phyloP scores from a whole-genome alignment of 2,113 vertebrate species.

The Erythrocercus mccallii region DNA sequence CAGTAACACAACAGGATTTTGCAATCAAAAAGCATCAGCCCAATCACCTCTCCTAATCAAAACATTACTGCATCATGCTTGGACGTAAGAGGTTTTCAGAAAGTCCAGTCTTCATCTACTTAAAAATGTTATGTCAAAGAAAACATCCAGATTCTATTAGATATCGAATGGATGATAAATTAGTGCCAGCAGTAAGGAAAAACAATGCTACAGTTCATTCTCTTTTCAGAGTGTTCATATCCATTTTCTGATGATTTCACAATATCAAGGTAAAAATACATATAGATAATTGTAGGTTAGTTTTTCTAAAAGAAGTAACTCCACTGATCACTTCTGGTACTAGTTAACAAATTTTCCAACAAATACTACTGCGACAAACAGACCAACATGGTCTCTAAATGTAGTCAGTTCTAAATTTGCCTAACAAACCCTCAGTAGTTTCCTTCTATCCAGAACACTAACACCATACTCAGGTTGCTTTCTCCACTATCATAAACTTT shows the following conservation, averaged over 20 bases:
- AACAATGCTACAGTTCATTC: background rate
- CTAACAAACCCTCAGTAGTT: background rate
- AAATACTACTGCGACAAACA: background rate
- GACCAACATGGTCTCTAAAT: background rate
- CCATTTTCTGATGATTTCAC: background rate
- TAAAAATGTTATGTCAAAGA: background rate
- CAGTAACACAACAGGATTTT: background rate
- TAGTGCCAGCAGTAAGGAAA: background rate
- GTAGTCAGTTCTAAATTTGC: background rate
- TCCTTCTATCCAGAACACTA: background rate
- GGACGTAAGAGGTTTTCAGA: background rate
- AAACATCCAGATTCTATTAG: background rate
- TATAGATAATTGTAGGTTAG: background rate
- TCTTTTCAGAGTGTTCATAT: background rate
- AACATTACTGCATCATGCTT: background rate
- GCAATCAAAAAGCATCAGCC: background rate
- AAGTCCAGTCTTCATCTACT: background rate
- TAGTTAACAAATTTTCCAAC: background rate
- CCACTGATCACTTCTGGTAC: background rate
- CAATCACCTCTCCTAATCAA: background rate
- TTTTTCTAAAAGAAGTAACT: background rate
- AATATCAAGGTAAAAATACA: background rate
- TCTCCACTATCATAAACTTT: background rate
- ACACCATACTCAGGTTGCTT: background rate
- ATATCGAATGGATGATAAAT: background rate